Evolutionary conservation across 2,888 invertebrate genomes (phyloP), one percentile per base, ranked within the genome.

Genomic region (Acanthosepion pharaonis): DNA sequence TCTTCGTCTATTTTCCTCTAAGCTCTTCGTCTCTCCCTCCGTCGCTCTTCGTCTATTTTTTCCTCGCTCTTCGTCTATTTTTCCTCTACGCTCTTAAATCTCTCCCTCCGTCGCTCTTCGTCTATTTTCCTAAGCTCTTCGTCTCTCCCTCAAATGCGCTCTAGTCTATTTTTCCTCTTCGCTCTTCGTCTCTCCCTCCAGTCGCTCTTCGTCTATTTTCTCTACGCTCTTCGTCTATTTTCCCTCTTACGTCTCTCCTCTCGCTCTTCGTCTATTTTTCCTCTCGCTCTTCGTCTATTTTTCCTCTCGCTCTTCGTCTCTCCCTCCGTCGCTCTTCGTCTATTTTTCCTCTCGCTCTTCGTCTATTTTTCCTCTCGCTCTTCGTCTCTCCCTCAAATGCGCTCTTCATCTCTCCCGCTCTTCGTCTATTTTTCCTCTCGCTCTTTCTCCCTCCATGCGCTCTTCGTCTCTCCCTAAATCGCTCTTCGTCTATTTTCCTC

Each of bases 381-480:
- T 18, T n/a, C 9, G n/a, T n/a, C 18, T 11, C 9, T 3, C n/a
- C n/a, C n/a, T n/a, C 18, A 5, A 4, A n/a, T n/a, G 0, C 20
- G 1, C 11, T 9, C n/a, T 0, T 9, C n/a, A 0, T 78, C 11
- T n/a, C 8, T 8, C 8, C n/a, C 8, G 28, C n/a, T n/a, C 9
- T 6, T 1, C 11, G 0, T n/a, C 6, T n/a, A 8, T 15, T 8
- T 6, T n/a, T 28, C 15, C n/a, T n/a, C n/a, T n/a, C n/a, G n/a
- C n/a, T n/a, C n/a, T n/a, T n/a, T n/a, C 15, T 11, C 28, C n/a
- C 15, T 28, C 8, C 11, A 5, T n/a, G n/a, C n/a, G 8, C n/a
- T n/a, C n/a, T 8, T n/a, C 11, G 6, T 15, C 8, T 6, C 8
- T 8, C 28, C 11, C 1, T n/a, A 0, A 2, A 6, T 28, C 8